phyloP scores from a whole-genome alignment of 2,797 vertebrate genomes.

The Etheostoma perlongum region DNA sequence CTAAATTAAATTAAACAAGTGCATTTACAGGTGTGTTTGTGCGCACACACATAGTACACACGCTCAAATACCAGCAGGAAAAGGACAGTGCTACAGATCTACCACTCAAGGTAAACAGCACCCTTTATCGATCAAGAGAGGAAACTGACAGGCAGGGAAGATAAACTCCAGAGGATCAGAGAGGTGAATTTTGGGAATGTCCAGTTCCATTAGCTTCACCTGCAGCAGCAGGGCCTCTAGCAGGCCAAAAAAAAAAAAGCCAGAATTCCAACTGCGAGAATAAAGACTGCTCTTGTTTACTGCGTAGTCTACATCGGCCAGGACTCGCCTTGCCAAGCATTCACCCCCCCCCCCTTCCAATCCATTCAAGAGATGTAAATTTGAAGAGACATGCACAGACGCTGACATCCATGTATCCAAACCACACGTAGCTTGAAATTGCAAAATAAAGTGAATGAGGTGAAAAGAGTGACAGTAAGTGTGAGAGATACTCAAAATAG shows the following conservation, averaged over 20 bases:
- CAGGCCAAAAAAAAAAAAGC: constrained; percentile 42
- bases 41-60: background rate
- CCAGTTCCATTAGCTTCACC: constrained; percentile 76
- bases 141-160: constrained; percentile 66
- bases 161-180: constrained; percentile 69
- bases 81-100: constrained; percentile 14
- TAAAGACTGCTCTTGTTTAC: constrained; percentile 75
- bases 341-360: constrained; percentile 34
- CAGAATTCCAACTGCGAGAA: constrained; percentile 59
- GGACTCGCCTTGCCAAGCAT: constrained; percentile 62
- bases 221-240: constrained; percentile 48
- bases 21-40: background rate
- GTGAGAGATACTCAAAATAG: background rate
- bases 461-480: constrained; percentile 1
- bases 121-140: constrained; percentile 60
- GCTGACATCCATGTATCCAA: constrained; percentile 27
- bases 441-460: constrained; percentile 16
- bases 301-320: constrained; percentile 50
- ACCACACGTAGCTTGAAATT: constrained; percentile 21
- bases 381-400: constrained; percentile 65
- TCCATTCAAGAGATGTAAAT: constrained; percentile 63
- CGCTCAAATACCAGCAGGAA: constrained; percentile 13
- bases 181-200: constrained; percentile 73
- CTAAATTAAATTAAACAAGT: constrained; percentile 5
- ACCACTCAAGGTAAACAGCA: constrained; percentile 45